Percentiles rank a stretch among this genome's conserved stretches.
Conservation (phyloP, 2,113 vertebrate genomes). For the Diglossa brunneiventris region DNA sequence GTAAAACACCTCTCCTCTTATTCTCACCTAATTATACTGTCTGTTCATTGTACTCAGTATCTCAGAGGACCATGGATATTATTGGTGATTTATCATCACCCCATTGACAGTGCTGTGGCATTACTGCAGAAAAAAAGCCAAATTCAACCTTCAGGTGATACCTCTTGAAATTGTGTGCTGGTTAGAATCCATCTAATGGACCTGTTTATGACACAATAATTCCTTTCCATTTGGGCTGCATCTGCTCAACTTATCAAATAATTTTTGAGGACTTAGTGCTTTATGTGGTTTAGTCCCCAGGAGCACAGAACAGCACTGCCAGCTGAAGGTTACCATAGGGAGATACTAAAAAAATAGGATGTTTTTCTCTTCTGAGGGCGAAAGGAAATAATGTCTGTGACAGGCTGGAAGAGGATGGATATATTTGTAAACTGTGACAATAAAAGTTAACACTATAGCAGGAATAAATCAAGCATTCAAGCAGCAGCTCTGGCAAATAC, state of each 20-base stretch:
- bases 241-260: conserved; percentile 33
- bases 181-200: not conserved
- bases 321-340: not conserved
- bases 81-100: not conserved
- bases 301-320: not conserved
- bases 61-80: not conserved
- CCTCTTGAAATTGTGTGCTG: not conserved
- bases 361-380: conserved; percentile 16
- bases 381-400: conserved; percentile 46
- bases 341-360: conserved; percentile 21
- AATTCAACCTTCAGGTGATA: conserved; percentile 11
- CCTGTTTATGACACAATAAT: conserved; percentile 41
- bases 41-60: not conserved
- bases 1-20: not conserved
- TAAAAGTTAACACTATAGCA: conserved; percentile 56
- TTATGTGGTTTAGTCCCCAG: not conserved
- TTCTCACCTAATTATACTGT: not conserved
- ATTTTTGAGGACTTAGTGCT: not conserved
- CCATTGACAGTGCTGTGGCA: not conserved
- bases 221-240: conserved; percentile 16
- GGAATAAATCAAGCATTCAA: conserved; percentile 51
- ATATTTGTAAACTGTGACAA: conserved; percentile 65
- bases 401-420: conserved; percentile 40
- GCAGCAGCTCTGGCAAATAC: conserved; percentile 43
- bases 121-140: not conserved